These are phyloP conservation scores for Cotesia congregata DNA, from an alignment of 2,888 invertebrate species.

Conservation along the genomic window DNA sequence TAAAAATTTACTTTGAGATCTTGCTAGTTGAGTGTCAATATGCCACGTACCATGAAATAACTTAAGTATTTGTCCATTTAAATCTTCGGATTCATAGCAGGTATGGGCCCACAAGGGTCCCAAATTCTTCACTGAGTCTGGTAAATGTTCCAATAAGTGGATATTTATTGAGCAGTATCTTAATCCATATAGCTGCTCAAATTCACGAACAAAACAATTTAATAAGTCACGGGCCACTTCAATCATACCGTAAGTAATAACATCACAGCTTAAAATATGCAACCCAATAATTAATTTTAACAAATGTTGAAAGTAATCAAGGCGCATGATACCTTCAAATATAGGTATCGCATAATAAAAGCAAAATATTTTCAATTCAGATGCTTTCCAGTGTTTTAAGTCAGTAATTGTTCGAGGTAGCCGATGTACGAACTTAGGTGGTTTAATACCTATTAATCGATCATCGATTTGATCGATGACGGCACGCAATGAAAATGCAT, in stretches of 20 bases:
- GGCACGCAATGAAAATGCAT: conserved; percentile 23
- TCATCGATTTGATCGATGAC: conserved; percentile 13
- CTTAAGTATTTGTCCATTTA: conserved; percentile 41
- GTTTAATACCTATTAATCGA: conserved; percentile 22
- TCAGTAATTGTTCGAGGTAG: conserved; percentile 37
- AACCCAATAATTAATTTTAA: not conserved
- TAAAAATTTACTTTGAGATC: no score
- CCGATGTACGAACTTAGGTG: conserved; percentile 25
- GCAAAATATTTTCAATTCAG: conserved; percentile 39
- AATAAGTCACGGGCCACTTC: conserved; percentile 30
- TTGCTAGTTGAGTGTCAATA: no score
- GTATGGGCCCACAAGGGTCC: conserved; percentile 45
- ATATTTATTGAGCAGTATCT: conserved; percentile 42
- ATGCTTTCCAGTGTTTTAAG: conserved; percentile 41
- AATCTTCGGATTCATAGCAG: conserved; percentile 45
- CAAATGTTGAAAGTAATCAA: conserved; percentile 36
- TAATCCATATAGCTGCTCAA: conserved; percentile 39
- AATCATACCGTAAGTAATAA: conserved; percentile 22
- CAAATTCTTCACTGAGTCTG: conserved; percentile 31
- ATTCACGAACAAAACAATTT: conserved; percentile 40
- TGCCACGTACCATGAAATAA: no score
- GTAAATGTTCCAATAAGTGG: conserved; percentile 43
- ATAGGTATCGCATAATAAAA: conserved; percentile 41
- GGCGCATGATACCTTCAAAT: conserved; percentile 36
- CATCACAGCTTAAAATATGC: conserved; percentile 29